Evolutionary conservation across 2,113 vertebrate genomes (phyloP).

Genomic region (Erythrocebus patas): DNA sequence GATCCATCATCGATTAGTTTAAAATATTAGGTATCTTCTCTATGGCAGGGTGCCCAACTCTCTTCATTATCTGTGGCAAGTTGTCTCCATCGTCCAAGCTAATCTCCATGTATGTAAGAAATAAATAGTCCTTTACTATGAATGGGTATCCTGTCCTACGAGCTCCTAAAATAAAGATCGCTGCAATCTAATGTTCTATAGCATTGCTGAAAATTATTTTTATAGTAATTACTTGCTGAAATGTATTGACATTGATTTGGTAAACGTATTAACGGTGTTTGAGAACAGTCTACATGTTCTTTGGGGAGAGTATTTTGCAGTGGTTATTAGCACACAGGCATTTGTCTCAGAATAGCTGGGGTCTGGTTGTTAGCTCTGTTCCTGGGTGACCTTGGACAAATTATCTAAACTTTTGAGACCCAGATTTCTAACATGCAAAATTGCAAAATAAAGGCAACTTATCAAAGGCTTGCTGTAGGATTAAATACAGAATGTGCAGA

Average conservation of each 20-base stretch:
- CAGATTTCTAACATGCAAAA: not conserved
- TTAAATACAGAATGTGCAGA: not conserved
- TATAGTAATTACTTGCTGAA: not conserved
- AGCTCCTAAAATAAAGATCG: not conserved
- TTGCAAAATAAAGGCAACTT: not conserved
- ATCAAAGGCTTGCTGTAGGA: not conserved
- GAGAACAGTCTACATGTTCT: not conserved
- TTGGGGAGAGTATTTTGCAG: not conserved
- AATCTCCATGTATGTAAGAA: not conserved
- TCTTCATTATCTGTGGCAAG: not conserved
- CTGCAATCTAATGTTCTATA: not conserved
- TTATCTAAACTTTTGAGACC: not conserved
- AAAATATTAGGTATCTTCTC: not conserved
- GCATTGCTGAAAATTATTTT: not conserved
- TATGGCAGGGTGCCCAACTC: not conserved
- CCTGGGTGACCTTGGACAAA: not conserved
- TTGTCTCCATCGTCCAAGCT: not conserved
- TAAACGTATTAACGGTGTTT: not conserved
- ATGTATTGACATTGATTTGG: not conserved
- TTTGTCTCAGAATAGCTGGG: not conserved
- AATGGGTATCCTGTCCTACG: not conserved
- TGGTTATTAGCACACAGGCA: not conserved
- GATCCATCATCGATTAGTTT: not conserved
- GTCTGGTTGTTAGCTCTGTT: not conserved
- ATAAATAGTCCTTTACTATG: not conserved